Evolutionary conservation across 1,140 invertebrate genomes (phyloP).

Genomic region (Vanessa tameamea): DNA sequence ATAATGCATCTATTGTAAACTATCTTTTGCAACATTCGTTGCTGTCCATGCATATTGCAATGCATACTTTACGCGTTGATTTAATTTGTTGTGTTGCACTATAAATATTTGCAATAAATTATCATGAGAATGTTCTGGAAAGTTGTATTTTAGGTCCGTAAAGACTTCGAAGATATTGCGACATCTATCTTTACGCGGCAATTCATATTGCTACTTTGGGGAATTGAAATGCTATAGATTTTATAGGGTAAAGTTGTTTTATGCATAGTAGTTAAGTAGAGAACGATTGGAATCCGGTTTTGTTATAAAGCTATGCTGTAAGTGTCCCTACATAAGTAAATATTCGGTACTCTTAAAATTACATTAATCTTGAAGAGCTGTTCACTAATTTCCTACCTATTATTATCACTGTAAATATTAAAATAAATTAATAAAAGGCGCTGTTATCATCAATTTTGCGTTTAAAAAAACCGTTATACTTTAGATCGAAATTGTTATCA

Average conservation of each 20-base stretch:
- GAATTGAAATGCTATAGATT: constrained; percentile 20
- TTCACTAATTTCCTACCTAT: too few species aligned
- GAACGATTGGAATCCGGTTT: too few species aligned
- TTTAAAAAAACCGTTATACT: neutral
- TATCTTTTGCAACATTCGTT: constrained; percentile 36
- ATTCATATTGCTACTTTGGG: constrained; percentile 11
- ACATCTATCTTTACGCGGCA: constrained; percentile 23
- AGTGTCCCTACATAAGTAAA: too few species aligned
- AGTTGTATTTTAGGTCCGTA: constrained; percentile 38
- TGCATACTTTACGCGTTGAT: constrained; percentile 34
- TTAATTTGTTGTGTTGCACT: constrained; percentile 31
- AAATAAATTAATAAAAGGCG: too few species aligned
- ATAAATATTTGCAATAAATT: constrained; percentile 36
- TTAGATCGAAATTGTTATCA: neutral
- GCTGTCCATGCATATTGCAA: constrained; percentile 35
- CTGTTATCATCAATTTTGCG: too few species aligned
- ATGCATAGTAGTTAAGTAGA: neutral
- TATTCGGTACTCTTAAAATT: too few species aligned
- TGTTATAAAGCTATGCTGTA: too few species aligned
- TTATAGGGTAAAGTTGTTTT: constrained; percentile 10
- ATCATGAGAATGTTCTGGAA: constrained; percentile 30
- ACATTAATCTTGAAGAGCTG: too few species aligned
- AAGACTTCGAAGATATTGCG: constrained; percentile 29
- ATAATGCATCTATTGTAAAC: constrained; percentile 36
- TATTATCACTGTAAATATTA: too few species aligned